Conservation (phyloP, 2,113 vertebrate genomes). For the Percopsis transmontana region DNA sequence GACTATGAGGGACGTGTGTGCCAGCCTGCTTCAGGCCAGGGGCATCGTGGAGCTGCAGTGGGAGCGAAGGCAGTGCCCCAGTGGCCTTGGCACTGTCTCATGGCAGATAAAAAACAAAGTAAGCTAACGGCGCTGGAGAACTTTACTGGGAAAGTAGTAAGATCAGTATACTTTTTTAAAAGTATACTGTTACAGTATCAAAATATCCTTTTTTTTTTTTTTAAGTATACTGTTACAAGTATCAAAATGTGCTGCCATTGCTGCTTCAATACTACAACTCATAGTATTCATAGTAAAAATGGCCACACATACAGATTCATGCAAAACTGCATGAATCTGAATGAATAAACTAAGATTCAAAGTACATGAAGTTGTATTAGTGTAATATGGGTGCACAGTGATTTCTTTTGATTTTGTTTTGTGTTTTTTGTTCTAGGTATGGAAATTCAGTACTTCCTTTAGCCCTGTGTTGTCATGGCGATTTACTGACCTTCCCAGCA, state of each 20-base stretch:
- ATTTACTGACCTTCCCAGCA: constrained; percentile 91
- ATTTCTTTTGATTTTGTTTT: background rate
- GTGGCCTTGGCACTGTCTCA: constrained; percentile 76
- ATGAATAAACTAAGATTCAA: background rate
- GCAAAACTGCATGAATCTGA: no score
- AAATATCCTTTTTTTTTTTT: no score
- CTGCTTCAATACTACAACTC: background rate
- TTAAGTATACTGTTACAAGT: no score
- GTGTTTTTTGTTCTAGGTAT: constrained; percentile 80
- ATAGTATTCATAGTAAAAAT: background rate
- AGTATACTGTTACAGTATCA: no score
- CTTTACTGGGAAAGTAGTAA: no score
- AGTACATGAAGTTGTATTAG: no score
- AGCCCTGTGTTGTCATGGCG: constrained; percentile 92
- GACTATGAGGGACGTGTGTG: constrained; percentile 95
- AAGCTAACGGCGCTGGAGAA: constrained; percentile 34
- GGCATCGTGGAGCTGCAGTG: constrained; percentile 96
- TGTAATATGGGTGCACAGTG: background rate
- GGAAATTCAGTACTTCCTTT: constrained; percentile 97
- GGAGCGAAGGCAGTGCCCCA: constrained; percentile 82
- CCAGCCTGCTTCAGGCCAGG: constrained; percentile 91
- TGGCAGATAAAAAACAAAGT: constrained; percentile 97
- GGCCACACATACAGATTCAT: background rate
- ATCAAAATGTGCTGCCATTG: background rate
- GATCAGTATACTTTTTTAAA: no score